These are phyloP conservation scores for Ectemnius continuus DNA, from an alignment of 2,888 invertebrate genomes.

Conservation along the genomic window DNA sequence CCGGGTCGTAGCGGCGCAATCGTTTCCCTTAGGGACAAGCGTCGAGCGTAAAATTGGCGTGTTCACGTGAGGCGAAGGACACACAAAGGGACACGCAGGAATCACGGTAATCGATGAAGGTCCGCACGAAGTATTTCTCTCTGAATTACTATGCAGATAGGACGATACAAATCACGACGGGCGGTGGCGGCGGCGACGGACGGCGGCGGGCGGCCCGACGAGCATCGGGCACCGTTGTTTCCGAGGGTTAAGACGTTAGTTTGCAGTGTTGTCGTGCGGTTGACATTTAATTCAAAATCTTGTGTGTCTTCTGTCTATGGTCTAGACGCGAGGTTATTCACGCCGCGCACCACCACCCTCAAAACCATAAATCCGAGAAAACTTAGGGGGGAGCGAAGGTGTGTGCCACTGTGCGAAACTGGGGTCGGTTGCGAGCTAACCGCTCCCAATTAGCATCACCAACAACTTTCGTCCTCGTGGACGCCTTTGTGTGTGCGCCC, in stretches of 20 bases:
- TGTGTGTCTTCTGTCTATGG: slow-evolving; percentile 52
- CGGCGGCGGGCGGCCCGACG: slow-evolving; percentile 4
- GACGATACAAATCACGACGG: slow-evolving; percentile 41
- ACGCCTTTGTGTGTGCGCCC: slow-evolving; percentile 15
- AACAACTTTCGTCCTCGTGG: slow-evolving; percentile 40
- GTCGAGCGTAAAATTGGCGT: slow-evolving; percentile 5
- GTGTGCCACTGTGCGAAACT: slow-evolving; percentile 40
- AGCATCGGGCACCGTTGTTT: slow-evolving; percentile 30
- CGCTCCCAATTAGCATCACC: slow-evolving; percentile 56
- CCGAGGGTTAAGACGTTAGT: slow-evolving; percentile 43
- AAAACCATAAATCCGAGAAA: slow-evolving; percentile 55
- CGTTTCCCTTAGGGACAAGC: background rate
- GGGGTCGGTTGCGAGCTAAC: slow-evolving; percentile 47
- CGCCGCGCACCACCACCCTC: slow-evolving; percentile 25
- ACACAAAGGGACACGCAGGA: slow-evolving; percentile 2
- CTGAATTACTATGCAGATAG: slow-evolving; percentile 46
- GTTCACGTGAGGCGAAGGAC: background rate
- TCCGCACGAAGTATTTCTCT: slow-evolving; percentile 28
- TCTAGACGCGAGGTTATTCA: slow-evolving; percentile 45
- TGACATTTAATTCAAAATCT: slow-evolving; percentile 67
- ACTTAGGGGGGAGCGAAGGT: slow-evolving; percentile 40
- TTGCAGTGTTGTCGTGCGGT: slow-evolving; percentile 65
- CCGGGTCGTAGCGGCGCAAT: background rate
- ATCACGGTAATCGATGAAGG: slow-evolving; percentile 19
- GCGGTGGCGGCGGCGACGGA: slow-evolving; percentile 10